These are phyloP conservation scores for Chaetodon auriga DNA, from an alignment of 2,113 vertebrate species.

Conservation along the genomic window DNA sequence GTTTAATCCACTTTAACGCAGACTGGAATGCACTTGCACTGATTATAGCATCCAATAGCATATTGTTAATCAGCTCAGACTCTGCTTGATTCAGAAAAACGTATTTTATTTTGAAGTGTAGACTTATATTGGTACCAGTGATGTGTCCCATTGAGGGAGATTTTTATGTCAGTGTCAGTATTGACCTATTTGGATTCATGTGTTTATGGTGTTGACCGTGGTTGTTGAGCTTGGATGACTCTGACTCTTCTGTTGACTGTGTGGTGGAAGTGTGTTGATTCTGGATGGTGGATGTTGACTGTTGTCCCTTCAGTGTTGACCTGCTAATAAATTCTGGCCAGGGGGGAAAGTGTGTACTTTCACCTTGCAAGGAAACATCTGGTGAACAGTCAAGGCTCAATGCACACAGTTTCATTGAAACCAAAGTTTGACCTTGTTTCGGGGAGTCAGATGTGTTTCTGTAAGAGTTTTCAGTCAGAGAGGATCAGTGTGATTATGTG, in stretches of 20 bases:
- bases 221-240: slow-evolving; percentile 49
- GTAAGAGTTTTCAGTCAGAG: not conserved
- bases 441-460: not conserved
- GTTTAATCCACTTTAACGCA: not conserved
- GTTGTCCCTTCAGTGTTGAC: slow-evolving; percentile 72
- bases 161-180: slow-evolving; percentile 22
- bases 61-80: not conserved
- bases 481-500: not conserved
- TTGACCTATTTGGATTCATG: slow-evolving; percentile 37
- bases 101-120: not conserved
- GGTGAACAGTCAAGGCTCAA: slow-evolving; percentile 35
- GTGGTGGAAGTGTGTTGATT: slow-evolving; percentile 65
- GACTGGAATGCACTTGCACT: not conserved
- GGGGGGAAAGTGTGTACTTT: slow-evolving; percentile 32
- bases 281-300: slow-evolving; percentile 73
- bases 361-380: slow-evolving; percentile 70
- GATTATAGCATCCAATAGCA: not conserved
- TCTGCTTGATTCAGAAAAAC: not conserved
- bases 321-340: slow-evolving; percentile 70
- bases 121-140: not conserved
- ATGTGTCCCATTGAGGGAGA: not conserved
- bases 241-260: slow-evolving; percentile 60
- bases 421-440: fast-evolving
- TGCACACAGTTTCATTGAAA: not conserved
- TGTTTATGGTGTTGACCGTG: slow-evolving; percentile 68